Conservation (phyloP, 1,140 invertebrate species). For the Cecropterus lyciades region DNA sequence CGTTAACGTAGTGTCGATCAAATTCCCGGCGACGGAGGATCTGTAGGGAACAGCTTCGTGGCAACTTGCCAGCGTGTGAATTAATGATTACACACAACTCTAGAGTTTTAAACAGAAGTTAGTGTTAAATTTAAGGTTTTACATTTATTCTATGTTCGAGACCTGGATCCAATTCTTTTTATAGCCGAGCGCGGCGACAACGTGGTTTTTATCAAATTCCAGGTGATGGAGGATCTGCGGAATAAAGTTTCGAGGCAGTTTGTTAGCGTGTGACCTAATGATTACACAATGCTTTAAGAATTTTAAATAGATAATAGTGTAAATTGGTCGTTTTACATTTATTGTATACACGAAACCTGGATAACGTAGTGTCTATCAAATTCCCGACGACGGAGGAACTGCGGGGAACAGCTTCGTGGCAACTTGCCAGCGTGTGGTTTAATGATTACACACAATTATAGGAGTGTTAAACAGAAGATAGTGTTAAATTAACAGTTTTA, state of each 20-base stretch:
- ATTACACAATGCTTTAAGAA: too few relatives aligned
- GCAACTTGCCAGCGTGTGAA: slow-evolving; percentile 15
- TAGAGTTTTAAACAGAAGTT: neutral
- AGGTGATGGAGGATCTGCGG: too few relatives aligned
- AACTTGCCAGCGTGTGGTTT: slow-evolving; percentile 17
- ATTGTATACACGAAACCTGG: too few relatives aligned
- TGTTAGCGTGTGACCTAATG: too few relatives aligned
- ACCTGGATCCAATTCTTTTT: too few relatives aligned
- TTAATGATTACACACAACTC: slow-evolving; percentile 22
- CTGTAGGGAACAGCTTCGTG: slow-evolving; percentile 15
- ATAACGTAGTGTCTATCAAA: too few relatives aligned
- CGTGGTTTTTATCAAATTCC: too few relatives aligned
- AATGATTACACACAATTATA: slow-evolving; percentile 17
- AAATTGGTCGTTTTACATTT: too few relatives aligned
- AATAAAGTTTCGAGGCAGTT: too few relatives aligned
- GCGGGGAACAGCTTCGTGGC: neutral
- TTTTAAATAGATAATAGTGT: too few relatives aligned
- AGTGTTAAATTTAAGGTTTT: neutral
- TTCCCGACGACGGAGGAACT: too few relatives aligned
- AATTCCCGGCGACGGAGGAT: slow-evolving; percentile 18
- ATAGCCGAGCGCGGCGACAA: too few relatives aligned
- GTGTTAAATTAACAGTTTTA: neutral
- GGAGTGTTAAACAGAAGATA: neutral
- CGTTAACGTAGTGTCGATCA: slow-evolving; percentile 30
- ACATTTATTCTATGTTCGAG: neutral